Evolutionary conservation across 2,113 vertebrate genomes (phyloP).

Genomic region (Rhineura floridana): DNA sequence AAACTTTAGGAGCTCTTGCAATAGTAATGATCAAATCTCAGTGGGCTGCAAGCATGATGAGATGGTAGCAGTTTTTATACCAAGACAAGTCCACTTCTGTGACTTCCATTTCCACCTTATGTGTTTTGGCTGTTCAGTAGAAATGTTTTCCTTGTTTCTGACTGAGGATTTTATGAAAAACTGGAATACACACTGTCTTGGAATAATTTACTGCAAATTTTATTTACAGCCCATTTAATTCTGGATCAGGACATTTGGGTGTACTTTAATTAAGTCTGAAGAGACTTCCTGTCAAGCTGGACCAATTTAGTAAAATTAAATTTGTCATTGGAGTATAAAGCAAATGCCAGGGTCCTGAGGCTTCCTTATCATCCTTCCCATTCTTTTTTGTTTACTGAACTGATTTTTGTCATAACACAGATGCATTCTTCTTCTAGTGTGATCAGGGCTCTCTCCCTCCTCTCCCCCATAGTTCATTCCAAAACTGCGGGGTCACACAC

Average conservation of each 20-base stretch:
- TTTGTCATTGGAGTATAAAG: not conserved
- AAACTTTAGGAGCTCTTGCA: not conserved
- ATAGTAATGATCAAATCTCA: not conserved
- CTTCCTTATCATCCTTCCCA: not conserved
- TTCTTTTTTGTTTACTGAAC: not conserved
- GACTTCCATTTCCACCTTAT: not conserved
- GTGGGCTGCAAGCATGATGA: not conserved
- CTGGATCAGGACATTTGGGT: conserved; percentile 12
- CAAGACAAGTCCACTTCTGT: not conserved
- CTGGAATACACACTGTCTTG: not conserved
- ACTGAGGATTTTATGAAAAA: not conserved
- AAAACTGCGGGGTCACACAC: conserved; percentile 16
- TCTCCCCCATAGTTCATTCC: not conserved
- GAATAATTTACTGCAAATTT: conserved; percentile 18
- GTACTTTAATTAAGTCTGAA: conserved; percentile 32
- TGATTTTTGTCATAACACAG: not conserved
- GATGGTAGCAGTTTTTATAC: not conserved
- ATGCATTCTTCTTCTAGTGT: fast-evolving
- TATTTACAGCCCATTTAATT: conserved; percentile 1
- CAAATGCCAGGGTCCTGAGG: not conserved
- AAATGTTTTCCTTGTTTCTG: not conserved
- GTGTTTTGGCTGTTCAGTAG: not conserved
- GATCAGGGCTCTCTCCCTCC: not conserved
- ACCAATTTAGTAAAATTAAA: conserved; percentile 15
- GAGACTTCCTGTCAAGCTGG: conserved; percentile 16